Conservation (phyloP, 2,888 invertebrate species). For the Empis livida region DNA sequence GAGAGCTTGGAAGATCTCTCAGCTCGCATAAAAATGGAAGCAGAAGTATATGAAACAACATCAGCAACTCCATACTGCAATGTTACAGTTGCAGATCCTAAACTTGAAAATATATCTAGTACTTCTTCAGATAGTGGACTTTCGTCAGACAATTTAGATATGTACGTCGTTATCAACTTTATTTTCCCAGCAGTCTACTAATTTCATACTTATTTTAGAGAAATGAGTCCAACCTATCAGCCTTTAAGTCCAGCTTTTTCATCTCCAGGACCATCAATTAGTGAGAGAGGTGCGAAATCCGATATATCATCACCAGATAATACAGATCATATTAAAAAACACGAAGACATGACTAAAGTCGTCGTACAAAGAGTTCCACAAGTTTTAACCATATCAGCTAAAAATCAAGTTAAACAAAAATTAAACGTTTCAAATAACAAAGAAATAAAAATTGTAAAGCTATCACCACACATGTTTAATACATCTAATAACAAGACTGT, state of each 20-base stretch:
- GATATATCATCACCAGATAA: neutral
- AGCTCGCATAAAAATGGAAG: constrained; percentile 15
- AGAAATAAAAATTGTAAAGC: constrained; percentile 17
- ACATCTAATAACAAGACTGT: constrained; percentile 14
- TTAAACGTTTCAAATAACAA: constrained; percentile 1
- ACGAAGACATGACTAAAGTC: constrained; percentile 13
- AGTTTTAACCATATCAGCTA: constrained; percentile 11
- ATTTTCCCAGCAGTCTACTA: neutral
- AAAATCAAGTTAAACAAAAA: neutral
- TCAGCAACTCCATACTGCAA: neutral
- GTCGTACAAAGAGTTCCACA: constrained; percentile 18
- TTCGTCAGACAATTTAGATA: constrained; percentile 47
- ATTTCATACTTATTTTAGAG: constrained; percentile 10
- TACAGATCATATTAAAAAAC: neutral
- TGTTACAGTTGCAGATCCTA: neutral
- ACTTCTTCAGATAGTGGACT: constrained; percentile 53
- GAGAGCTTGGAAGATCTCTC: constrained; percentile 37
- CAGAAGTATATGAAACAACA: constrained; percentile 27
- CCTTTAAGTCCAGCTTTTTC: constrained; percentile 16
- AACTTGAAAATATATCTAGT: constrained; percentile 14
- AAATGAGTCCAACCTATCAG: constrained; percentile 19
- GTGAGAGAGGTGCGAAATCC: constrained; percentile 10
- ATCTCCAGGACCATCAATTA: constrained; percentile 15
- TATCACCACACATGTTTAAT: constrained; percentile 14
- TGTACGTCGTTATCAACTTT: constrained; percentile 30